A percentile compares a stretch with the other conserved stretches of the same genome.
These are phyloP conservation scores for Apotomis betuletana DNA, from an alignment of 2,888 invertebrate species.

Conservation along the genomic window DNA sequence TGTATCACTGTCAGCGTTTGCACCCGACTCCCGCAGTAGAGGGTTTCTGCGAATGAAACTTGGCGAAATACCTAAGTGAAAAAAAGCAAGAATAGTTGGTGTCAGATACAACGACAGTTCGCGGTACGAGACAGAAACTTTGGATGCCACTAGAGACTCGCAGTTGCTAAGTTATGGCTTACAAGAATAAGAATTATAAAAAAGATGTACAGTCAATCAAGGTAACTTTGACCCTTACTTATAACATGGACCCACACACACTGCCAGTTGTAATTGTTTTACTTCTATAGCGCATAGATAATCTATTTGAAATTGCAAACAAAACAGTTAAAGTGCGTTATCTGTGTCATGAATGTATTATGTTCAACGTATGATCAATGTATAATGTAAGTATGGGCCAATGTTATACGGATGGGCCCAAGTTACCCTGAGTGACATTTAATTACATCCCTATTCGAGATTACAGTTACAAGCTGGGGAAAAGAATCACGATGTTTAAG, in stretches of 20 bases:
- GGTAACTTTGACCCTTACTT: too few species aligned
- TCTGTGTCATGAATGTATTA: too few species aligned
- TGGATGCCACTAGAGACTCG: conserved; percentile 50
- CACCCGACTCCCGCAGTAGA: conserved; percentile 56
- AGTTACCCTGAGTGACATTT: too few species aligned
- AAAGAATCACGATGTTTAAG: neutral
- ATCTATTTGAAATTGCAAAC: too few species aligned
- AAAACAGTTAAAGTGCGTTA: too few species aligned
- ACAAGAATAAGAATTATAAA: neutral
- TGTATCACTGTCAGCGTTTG: conserved; percentile 66
- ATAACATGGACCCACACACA: too few species aligned
- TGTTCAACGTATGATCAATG: too few species aligned
- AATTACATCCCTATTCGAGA: neutral
- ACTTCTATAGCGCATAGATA: too few species aligned
- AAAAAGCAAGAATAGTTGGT: conserved; percentile 71
- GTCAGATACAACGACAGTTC: conserved; percentile 77
- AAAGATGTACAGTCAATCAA: neutral
- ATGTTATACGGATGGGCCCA: too few species aligned
- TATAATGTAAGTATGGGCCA: too few species aligned
- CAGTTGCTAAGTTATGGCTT: conserved; percentile 48
- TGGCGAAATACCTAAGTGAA: conserved; percentile 69
- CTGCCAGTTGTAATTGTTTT: too few species aligned
- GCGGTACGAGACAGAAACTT: conserved; percentile 69
- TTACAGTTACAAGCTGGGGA: neutral
- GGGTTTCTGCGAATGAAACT: conserved; percentile 69